These are phyloP conservation scores for Percina caprodes DNA, from an alignment of 2,113 vertebrate genomes.

Conservation along the genomic window DNA sequence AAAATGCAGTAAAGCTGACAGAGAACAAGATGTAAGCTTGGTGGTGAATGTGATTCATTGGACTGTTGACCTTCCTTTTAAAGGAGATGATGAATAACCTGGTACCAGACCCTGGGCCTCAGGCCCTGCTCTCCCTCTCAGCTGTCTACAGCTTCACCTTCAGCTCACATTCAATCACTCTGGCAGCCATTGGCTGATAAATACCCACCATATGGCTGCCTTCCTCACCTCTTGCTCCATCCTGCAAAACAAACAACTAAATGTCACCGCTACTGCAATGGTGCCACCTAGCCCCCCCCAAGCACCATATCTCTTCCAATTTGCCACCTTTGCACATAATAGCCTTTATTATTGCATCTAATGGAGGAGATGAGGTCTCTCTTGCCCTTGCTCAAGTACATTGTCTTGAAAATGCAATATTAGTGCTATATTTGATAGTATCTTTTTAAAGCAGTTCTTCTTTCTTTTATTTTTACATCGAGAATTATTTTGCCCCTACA, in stretches of 20 bases:
- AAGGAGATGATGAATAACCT: constrained; percentile 81
- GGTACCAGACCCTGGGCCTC: constrained; percentile 68
- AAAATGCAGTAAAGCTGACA: constrained; percentile 76
- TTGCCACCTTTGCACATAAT: constrained; percentile 48
- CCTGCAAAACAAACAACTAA: constrained; percentile 75
- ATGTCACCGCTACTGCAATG: constrained; percentile 57
- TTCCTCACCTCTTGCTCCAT: constrained; percentile 72
- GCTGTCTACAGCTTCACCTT: constrained; percentile 79
- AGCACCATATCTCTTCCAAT: constrained; percentile 46
- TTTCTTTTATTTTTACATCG: constrained; percentile 8
- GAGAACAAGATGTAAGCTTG: constrained; percentile 78
- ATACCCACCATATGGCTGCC: constrained; percentile 79
- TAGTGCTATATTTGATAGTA: constrained; percentile 15
- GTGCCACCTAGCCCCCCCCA: constrained; percentile 50
- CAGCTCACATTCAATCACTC: constrained; percentile 83
- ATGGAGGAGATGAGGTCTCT: constrained; percentile 58
- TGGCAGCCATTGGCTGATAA: constrained; percentile 75
- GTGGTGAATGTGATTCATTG: constrained; percentile 78
- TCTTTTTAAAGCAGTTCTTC: constrained; percentile 16
- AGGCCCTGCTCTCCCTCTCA: constrained; percentile 64
- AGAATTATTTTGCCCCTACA: constrained; percentile 13
- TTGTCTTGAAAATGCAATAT: constrained; percentile 35
- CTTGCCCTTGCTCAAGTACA: constrained; percentile 49
- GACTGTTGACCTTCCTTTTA: constrained; percentile 80
- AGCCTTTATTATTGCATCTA: constrained; percentile 61